A percentile compares a stretch with the other conserved stretches of the same genome.
Evolutionary conservation across 2,888 invertebrate genomes (phyloP).

Genomic region (Augochlorella aurata): DNA sequence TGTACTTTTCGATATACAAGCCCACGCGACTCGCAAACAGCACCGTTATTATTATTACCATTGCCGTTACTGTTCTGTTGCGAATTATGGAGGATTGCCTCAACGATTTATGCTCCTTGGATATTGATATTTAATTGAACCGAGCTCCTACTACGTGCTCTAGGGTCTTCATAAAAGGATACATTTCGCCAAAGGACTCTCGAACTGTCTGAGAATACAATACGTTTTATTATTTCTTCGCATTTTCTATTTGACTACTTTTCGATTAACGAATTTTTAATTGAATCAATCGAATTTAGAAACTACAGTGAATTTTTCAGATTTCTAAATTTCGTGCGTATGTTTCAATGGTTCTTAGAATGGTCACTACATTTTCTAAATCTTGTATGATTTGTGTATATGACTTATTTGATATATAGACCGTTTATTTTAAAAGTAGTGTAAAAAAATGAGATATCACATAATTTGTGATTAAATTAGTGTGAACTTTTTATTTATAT

Average conservation of each 20-base stretch:
- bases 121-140: slow-evolving; percentile 17
- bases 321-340: too few relatives aligned
- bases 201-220: not conserved
- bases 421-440: too few relatives aligned
- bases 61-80: slow-evolving; percentile 19
- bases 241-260: too few relatives aligned
- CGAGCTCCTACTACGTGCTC: not conserved
- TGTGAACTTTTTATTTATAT: too few relatives aligned
- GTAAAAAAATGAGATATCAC: too few relatives aligned
- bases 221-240: not conserved
- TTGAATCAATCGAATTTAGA: too few relatives aligned
- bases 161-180: not conserved
- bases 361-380: too few relatives aligned
- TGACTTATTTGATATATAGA: too few relatives aligned
- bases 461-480: too few relatives aligned
- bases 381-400: too few relatives aligned
- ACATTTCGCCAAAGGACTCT: not conserved
- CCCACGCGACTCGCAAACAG: slow-evolving; percentile 55
- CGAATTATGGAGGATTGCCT: not conserved
- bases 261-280: too few relatives aligned
- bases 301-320: not conserved
- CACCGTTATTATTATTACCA: slow-evolving; percentile 39
- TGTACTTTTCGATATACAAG: slow-evolving; percentile 49
- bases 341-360: too few relatives aligned
- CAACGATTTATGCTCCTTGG: not conserved